These are phyloP conservation scores for Pocillopora meandrina DNA, from an alignment of 92 coral and sea anemone species.

Conservation along the genomic window DNA sequence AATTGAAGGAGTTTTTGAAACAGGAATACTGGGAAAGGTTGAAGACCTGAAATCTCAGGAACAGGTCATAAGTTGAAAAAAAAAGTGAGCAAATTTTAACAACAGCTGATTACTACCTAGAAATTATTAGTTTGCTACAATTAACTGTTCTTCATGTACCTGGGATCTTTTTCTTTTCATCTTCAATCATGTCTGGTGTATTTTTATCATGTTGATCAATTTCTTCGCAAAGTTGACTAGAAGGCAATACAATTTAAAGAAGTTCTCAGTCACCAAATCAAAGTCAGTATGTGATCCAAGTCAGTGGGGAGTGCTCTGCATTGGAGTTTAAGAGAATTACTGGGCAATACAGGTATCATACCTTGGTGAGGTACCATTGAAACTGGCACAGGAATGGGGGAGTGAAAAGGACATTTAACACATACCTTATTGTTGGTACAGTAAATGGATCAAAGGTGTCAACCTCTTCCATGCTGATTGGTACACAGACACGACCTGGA, in stretches of 20 bases:
- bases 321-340: neutral
- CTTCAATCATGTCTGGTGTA: slow-evolving; percentile 45
- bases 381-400: too few species aligned
- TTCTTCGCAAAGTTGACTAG: slow-evolving; percentile 86
- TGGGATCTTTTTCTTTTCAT: slow-evolving; percentile 68
- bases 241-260: neutral
- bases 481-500: slow-evolving; percentile 96
- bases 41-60: too few species aligned
- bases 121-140: neutral
- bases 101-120: too few species aligned
- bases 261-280: neutral
- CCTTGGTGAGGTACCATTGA: neutral
- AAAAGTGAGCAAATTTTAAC: too few species aligned
- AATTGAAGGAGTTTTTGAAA: too few species aligned
- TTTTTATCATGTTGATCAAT: slow-evolving; percentile 84
- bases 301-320: too few species aligned
- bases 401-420: neutral
- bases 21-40: too few species aligned
- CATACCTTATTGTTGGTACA: slow-evolving; percentile 93
- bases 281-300: neutral
- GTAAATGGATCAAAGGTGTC: slow-evolving; percentile 92
- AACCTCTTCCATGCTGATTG: slow-evolving; percentile 76
- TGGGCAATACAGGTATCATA: neutral
- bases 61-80: too few species aligned
- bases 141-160: slow-evolving; percentile 15